Conservation (phyloP, 2,797 vertebrate species). For the Myotis daubentonii region DNA sequence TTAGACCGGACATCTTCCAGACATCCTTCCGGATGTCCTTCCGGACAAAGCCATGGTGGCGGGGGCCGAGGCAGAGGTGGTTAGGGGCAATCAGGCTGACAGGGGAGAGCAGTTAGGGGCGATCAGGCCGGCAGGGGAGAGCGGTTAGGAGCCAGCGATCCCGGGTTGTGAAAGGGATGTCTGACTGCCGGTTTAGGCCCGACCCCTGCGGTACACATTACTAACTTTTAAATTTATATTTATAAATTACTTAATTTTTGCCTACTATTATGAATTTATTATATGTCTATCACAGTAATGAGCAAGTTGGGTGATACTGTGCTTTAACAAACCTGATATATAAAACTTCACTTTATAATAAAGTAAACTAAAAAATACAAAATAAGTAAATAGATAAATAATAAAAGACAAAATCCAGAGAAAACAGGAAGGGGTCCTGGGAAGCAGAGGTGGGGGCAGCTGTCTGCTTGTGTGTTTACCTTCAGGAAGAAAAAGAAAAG, state of each 20-base stretch:
- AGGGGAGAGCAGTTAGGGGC: no score
- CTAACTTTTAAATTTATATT: not conserved
- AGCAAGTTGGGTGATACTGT: not conserved
- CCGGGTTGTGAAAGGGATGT: no score
- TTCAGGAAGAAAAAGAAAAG: not conserved
- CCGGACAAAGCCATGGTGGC: no score
- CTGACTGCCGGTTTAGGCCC: no score
- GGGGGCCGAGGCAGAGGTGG: no score
- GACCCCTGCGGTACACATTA: not conserved
- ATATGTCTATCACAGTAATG: not conserved
- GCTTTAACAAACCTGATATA: not conserved
- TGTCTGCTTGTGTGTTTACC: not conserved
- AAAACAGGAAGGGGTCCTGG: not conserved
- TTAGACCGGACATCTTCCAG: no score
- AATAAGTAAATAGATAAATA: no score
- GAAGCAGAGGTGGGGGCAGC: not conserved
- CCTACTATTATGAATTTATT: not conserved
- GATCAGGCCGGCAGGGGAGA: no score
- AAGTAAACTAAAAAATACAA: not conserved
- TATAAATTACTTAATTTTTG: not conserved
- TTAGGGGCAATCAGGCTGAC: no score
- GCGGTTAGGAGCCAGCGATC: no score
- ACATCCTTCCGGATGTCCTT: no score
- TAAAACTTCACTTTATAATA: not conserved
- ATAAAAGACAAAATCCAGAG: constrained; percentile 42